Base-by-base conservation (phyloP, 2,888 invertebrate species). In the Ommatoiulus sabulosus region DNA sequence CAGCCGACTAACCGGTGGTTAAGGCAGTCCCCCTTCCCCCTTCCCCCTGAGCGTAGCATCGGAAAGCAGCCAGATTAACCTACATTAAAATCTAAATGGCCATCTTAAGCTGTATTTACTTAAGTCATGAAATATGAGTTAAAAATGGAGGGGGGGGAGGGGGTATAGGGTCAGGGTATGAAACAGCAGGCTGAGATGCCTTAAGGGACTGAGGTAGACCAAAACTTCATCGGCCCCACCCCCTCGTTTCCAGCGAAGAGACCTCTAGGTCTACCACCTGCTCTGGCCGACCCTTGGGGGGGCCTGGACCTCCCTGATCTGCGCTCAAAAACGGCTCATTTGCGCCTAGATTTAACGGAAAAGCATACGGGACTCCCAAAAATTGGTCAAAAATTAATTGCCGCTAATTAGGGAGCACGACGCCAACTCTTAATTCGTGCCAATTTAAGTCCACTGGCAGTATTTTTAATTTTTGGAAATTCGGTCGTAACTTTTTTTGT, bases 11-110 rank as follows among this genome's bases (percentile, higher is more conserved):
- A 72, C 72, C 72, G 72, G 72, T 72, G 72, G 72, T 72, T 72
- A 72, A 72, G 72, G 72, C 72, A 72, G 72, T 72, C 20, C 72
- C 72, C 72, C n/a, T n/a, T n/a, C n/a, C n/a, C 20, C 20, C 20
- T 72, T 72, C 72, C 72, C 72, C 52, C 72, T 8, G 20, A 72
- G 72, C 72, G 72, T 20, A 72, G 17, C 24, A 72, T 20, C 72
- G 24, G 72, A 72, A 72, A 72, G 24, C 72, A 72, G 72, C 72
- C 72, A 72, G 72, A 72, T 72, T 72, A 72, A 72, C 72, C 72
- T 72, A 72, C n/a, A 72, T 72, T 72, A 72, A 72, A 72, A 72
- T 72, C 72, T 72, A 72, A 72, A 72, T 72, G 72, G n/a, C 72
- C 72, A 72, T 72, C 72, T 72, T 24, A n/a, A 72, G 72, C 24